Conservation (phyloP, 2,113 vertebrate genomes). For the Paratilapia polleni region DNA sequence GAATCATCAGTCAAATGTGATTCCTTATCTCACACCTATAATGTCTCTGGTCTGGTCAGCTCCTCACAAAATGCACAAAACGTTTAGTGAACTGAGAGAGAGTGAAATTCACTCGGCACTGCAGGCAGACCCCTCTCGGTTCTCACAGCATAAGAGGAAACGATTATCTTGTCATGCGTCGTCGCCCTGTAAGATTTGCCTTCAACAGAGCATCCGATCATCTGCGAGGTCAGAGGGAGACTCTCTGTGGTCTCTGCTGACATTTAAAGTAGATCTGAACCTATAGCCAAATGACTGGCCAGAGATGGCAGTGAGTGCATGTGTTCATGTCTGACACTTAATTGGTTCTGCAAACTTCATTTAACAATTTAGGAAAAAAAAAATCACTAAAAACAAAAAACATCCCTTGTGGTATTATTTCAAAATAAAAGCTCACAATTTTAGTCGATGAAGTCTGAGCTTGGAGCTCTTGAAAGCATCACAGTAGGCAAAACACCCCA, state of each 20-base stretch:
- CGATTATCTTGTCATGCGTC: slow-evolving; percentile 51
- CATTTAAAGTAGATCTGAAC: neutral
- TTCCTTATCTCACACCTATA: neutral
- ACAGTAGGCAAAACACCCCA: slow-evolving; percentile 1
- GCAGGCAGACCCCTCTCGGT: neutral
- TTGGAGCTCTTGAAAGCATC: neutral
- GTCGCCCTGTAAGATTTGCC: neutral
- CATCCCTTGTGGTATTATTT: neutral
- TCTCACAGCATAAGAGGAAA: slow-evolving; percentile 30
- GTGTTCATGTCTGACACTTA: neutral
- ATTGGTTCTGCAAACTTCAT: neutral
- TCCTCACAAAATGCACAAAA: neutral
- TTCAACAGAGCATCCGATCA: slow-evolving; percentile 34
- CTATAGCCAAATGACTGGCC: neutral
- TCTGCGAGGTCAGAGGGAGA: slow-evolving; percentile 24
- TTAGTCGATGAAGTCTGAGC: neutral
- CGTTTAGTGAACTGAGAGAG: neutral
- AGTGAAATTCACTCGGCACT: slow-evolving; percentile 26
- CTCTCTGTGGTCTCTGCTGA: slow-evolving; percentile 53
- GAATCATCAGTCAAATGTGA: neutral
- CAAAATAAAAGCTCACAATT: neutral
- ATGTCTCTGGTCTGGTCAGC: neutral
- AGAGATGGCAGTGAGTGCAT: neutral
- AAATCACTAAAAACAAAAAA: neutral
- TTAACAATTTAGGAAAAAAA: neutral